Percentiles rank a stretch among this genome's conserved stretches.
Conservation (phyloP, 2,888 invertebrate species). For the Selenia dentaria region DNA sequence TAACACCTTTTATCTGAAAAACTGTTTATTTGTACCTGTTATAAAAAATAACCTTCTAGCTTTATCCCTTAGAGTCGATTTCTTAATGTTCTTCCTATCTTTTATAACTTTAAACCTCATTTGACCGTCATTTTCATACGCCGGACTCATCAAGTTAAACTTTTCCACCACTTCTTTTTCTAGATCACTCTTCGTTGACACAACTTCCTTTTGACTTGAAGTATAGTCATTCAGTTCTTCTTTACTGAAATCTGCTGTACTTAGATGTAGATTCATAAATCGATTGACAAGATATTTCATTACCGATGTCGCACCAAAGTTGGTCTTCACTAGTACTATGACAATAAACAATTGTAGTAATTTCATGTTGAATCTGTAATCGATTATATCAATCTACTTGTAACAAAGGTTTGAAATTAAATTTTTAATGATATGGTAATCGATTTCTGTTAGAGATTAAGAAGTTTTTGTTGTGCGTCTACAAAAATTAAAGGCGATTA, state of each 20-base stretch:
- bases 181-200: background rate
- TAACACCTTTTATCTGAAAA: too few relatives aligned
- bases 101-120: background rate
- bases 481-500: too few relatives aligned
- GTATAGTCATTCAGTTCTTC: background rate
- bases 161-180: background rate
- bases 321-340: background rate
- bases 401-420: background rate
- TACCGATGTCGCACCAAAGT: background rate
- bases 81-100: background rate
- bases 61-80: background rate
- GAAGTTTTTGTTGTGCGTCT: background rate
- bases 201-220: background rate
- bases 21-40: too few relatives aligned
- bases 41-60: too few relatives aligned
- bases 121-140: background rate
- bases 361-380: background rate
- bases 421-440: background rate
- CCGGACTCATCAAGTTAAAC: background rate
- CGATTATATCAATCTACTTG: background rate
- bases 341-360: background rate
- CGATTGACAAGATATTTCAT: background rate
- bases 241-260: background rate
- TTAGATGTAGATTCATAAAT: background rate
- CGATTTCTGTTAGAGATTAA: background rate